Conservation (phyloP, 1,140 invertebrate species). For the Lordiphosa clarofinis region DNA sequence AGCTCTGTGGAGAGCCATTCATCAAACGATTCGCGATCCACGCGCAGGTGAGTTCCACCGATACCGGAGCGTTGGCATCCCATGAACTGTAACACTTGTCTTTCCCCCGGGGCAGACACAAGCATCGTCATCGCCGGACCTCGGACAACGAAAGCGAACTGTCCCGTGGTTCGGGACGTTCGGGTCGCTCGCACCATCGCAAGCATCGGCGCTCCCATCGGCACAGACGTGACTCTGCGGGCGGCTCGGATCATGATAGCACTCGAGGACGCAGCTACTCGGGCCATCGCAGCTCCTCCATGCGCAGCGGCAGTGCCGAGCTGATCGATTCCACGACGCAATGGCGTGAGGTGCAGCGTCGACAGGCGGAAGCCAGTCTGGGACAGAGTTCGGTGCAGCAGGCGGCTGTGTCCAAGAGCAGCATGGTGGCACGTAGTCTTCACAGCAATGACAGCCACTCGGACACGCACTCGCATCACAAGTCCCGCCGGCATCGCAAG, state of each 20-base stretch:
- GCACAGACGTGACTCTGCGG: slow-evolving; percentile 81
- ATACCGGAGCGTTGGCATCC: background rate
- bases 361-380: slow-evolving; percentile 82
- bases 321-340: slow-evolving; percentile 92
- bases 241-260: slow-evolving; percentile 82
- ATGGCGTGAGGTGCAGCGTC: slow-evolving; percentile 91
- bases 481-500: slow-evolving; percentile 84
- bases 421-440: slow-evolving; percentile 79
- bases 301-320: slow-evolving; percentile 81
- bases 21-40: slow-evolving; percentile 87
- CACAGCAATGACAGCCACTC: slow-evolving; percentile 81
- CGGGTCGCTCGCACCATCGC: slow-evolving; percentile 82
- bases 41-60: slow-evolving; percentile 81
- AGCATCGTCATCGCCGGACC: slow-evolving; percentile 87
- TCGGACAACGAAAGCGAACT: slow-evolving; percentile 94
- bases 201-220: slow-evolving; percentile 85
- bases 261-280: slow-evolving; percentile 80
- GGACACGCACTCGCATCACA: slow-evolving; percentile 80
- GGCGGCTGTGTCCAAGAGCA: slow-evolving; percentile 83
- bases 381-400: slow-evolving; percentile 83
- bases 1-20: slow-evolving; percentile 92
- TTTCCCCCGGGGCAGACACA: slow-evolving; percentile 81
- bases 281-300: slow-evolving; percentile 75
- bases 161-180: slow-evolving; percentile 89
- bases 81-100: background rate